Base-by-base conservation (phyloP, 2,797 vertebrate genomes). In the Enteromius treurensis region DNA sequence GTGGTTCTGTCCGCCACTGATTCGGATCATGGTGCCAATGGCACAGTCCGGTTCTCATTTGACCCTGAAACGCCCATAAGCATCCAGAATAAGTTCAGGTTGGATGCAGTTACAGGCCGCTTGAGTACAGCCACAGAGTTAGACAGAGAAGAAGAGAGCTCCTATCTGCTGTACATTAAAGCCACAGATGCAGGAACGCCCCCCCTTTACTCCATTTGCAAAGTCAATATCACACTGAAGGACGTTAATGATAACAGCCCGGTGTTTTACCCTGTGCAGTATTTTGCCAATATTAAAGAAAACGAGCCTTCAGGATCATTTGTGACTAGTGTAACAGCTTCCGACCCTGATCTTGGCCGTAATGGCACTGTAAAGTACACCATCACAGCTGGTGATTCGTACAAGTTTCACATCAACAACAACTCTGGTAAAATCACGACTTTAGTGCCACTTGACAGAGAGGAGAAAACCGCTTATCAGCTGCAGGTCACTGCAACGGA, bases 211-310 rank as follows among this genome's bases (percentile, higher is more conserved):
- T 97, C 98, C 0, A 9, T 94, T n/a, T 92, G 93, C 75, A 95
- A 92, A 80, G 93, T 99, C 79, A 98, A 97, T 0, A 94, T 99
- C 88, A 98, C 93, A 4, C 88, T 99, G 69, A 92, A 95, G 91
- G 98, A 99, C 87, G 90, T 98, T 70, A 99, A 99, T 84, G 98
- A 99, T 93, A 99, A 99, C 79, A 96, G 96, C 88, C 98, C 98
- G 0, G 93, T 98, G 64, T 99, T 99, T 91, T 99, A 99, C 88
- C 98, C 98, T 0, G 77, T 98, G 82, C 98, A 98, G 84, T 99
- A 99, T 91, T 99, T 99, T 89, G 97, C 98, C 70, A 97, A 96
- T 14, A 95, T 99, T 40, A 97, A 97, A 86, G 98, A 99, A 91
- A 99, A 99, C 1, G 97, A 99, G 86, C 98, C 98, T 5, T 91